A percentile compares a stretch with the other conserved stretches of the same genome.
Evolutionary conservation across 1,140 invertebrate genomes (phyloP).

Genomic region (Drosophila gunungcola): DNA sequence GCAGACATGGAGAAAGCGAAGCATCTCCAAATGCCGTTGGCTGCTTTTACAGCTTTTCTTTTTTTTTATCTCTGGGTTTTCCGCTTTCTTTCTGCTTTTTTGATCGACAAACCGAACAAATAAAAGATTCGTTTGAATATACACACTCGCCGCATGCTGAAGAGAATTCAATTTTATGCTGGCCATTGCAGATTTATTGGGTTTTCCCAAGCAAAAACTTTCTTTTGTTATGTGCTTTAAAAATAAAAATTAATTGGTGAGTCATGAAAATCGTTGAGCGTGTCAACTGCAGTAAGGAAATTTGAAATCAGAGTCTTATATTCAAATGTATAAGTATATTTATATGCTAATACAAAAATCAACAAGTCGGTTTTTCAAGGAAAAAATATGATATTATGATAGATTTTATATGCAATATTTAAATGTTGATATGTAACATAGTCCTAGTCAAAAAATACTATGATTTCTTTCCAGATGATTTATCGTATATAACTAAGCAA

Average conservation of each 20-base stretch:
- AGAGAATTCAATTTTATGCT: constrained; percentile 7
- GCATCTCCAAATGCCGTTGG: constrained; percentile 25
- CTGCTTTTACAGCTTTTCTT: constrained; percentile 18
- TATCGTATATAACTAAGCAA: too few species aligned
- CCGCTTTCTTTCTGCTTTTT: constrained; percentile 13
- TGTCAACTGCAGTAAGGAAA: not conserved
- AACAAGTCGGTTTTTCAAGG: too few species aligned
- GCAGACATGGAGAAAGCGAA: not conserved
- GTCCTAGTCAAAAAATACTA: too few species aligned
- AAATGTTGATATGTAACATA: too few species aligned
- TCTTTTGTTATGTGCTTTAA: not conserved
- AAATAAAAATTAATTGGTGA: constrained; percentile 2
- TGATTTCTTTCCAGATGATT: too few species aligned
- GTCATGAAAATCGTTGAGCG: not conserved
- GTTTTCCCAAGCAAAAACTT: not conserved
- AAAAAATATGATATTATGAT: too few species aligned
- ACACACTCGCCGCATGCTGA: not conserved
- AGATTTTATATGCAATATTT: too few species aligned
- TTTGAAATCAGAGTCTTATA: too few species aligned
- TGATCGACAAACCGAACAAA: constrained; percentile 37
- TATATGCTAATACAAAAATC: too few species aligned
- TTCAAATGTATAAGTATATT: too few species aligned
- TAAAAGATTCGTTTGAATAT: constrained; percentile 11
- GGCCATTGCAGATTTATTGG: not conserved
- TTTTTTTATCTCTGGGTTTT: constrained; percentile 29